Evolutionary conservation across 2,888 invertebrate genomes (phyloP).

Genomic region (Halictus quadricinctus): DNA sequence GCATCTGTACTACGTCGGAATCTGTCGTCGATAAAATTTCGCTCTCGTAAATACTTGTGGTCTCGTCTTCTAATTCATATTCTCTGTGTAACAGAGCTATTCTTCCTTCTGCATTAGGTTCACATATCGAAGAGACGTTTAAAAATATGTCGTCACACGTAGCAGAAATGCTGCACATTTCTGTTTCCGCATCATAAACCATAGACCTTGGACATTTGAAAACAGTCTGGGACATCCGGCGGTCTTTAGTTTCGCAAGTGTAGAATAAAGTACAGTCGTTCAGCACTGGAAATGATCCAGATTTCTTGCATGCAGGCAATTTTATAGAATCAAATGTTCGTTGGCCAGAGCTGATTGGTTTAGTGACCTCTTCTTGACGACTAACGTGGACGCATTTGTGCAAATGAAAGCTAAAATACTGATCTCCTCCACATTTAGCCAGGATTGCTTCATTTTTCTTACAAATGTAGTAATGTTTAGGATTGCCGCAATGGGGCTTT

Average conservation of each 20-base stretch:
- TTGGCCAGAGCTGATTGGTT: slow-evolving; percentile 47
- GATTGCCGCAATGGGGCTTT: slow-evolving; percentile 80
- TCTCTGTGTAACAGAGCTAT: not conserved
- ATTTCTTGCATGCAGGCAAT: slow-evolving; percentile 70
- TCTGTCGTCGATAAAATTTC: not conserved
- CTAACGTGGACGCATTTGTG: slow-evolving; percentile 63
- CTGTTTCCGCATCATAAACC: slow-evolving; percentile 64
- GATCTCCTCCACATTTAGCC: slow-evolving; percentile 74
- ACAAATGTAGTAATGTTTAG: slow-evolving; percentile 82
- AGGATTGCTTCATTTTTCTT: slow-evolving; percentile 80
- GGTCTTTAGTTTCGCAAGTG: slow-evolving; percentile 79
- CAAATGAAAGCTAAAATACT: slow-evolving; percentile 73
- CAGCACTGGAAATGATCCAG: slow-evolving; percentile 80
- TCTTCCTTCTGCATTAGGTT: not conserved
- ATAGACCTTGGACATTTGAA: slow-evolving; percentile 73
- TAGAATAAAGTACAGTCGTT: slow-evolving; percentile 82
- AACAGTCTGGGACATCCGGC: slow-evolving; percentile 78
- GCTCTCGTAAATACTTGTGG: not conserved
- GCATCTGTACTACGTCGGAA: not conserved
- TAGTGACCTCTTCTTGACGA: not conserved
- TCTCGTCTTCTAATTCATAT: not conserved
- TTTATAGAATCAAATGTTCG: slow-evolving; percentile 69
- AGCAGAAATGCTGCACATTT: slow-evolving; percentile 59
- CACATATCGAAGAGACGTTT: not conserved
- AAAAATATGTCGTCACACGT: slow-evolving; percentile 19